Conservation (phyloP, 2,113 vertebrate species). For the Poeciliopsis turrubarensis region DNA sequence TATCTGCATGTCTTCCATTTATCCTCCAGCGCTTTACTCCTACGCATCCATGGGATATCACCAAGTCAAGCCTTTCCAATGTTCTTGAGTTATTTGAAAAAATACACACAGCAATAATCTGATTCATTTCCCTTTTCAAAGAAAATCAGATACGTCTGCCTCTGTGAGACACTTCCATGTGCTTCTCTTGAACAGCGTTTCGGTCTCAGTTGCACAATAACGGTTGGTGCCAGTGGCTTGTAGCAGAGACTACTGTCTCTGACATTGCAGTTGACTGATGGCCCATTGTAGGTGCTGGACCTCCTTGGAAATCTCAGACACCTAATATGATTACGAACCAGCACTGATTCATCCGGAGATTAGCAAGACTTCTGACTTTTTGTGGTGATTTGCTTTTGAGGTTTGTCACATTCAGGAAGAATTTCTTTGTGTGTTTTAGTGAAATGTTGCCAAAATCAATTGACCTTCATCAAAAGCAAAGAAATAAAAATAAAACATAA, state of each 20-base stretch:
- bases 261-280: conserved; percentile 42
- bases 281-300: conserved; percentile 36
- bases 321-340: conserved; percentile 18
- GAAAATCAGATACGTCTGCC: conserved; percentile 40
- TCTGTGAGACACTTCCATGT: conserved; percentile 21
- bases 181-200: conserved; percentile 17
- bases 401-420: conserved; percentile 30
- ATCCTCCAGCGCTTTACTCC: conserved; percentile 7
- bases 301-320: conserved; percentile 27
- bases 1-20: conserved; percentile 14
- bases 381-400: conserved; percentile 40
- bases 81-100: conserved; percentile 56
- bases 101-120: conserved; percentile 58
- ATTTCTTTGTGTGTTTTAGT: conserved; percentile 24
- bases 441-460: conserved; percentile 6
- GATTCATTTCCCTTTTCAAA: conserved; percentile 61
- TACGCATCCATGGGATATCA: conserved; percentile 29
- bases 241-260: conserved; percentile 39
- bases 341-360: conserved; percentile 36
- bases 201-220: conserved; percentile 39
- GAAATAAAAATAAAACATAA: neutral
- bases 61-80: conserved; percentile 14
- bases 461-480: conserved; percentile 29
- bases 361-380: conserved; percentile 21
- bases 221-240: conserved; percentile 47